Percentiles rank a stretch among this genome's conserved stretches.
phyloP scores from a whole-genome alignment of 2,888 invertebrate species.

The Aradus depressus region DNA sequence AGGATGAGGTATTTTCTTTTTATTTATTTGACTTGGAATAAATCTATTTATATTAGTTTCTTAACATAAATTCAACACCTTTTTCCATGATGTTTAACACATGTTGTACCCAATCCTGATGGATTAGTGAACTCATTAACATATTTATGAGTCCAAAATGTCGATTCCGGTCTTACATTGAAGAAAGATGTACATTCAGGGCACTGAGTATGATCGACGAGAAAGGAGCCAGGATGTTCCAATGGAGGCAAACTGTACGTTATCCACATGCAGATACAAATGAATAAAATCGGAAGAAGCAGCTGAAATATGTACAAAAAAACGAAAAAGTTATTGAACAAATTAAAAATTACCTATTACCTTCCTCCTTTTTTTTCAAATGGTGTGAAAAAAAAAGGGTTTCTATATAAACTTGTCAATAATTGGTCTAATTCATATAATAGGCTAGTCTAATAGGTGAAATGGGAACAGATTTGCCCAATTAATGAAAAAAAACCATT shows the following conservation, averaged over 20 bases:
- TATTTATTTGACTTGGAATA: too few relatives aligned
- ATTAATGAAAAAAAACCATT: too few relatives aligned
- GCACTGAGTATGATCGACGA: constrained; percentile 35
- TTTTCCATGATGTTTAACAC: constrained; percentile 1
- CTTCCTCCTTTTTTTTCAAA: too few relatives aligned
- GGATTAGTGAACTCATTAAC: constrained; percentile 8
- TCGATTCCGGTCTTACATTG: background rate
- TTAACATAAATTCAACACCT: background rate
- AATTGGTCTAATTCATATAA: constrained; percentile 43
- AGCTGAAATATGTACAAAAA: constrained; percentile 36
- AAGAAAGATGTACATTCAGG: constrained; percentile 15
- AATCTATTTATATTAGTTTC: background rate
- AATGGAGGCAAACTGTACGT: constrained; percentile 40
- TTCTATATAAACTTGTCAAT: constrained; percentile 39
- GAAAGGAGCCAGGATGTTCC: constrained; percentile 37
- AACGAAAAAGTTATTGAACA: constrained; percentile 1
- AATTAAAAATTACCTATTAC: too few relatives aligned
- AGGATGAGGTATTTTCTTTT: too few relatives aligned
- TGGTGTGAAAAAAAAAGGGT: too few relatives aligned
- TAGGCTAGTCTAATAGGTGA: too few relatives aligned
- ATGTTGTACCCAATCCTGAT: constrained; percentile 11
- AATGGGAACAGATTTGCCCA: too few relatives aligned
- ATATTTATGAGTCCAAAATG: constrained; percentile 15
- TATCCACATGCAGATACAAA: constrained; percentile 42
- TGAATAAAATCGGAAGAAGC: constrained; percentile 43